Base-by-base conservation (phyloP, 2,113 vertebrate genomes). In the Ammodytes marinus region DNA sequence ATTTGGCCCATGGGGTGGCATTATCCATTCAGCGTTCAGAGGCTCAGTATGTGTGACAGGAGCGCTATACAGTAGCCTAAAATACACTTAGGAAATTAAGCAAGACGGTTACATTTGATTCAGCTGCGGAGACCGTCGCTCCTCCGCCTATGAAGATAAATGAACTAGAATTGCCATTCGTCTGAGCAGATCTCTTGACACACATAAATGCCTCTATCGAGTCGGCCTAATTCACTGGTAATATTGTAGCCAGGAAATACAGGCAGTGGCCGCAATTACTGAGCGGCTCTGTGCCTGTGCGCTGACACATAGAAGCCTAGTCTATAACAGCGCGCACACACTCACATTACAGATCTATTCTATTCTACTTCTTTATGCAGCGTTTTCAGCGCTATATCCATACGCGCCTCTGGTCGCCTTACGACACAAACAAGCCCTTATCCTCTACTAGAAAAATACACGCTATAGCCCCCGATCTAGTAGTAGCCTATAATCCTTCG, bases 321-420 rank as follows among this genome's bases (percentile, higher is more conserved):
- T 35, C 61, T 49, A 35, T 4, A 19, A 35, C 64, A 54, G 35
- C 52, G 72, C 80, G 6, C 83, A 8, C 55, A 57, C 74, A 27
- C 27, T 27, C 27, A 27, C 27, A 27, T 27, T 27, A 14, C 79
- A 77, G 85, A 40, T 86, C 81, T 46, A 61, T 77, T 70, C 74
- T 27, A 27, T 27, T 42, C 63, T 70, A 65, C 79, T 71, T 78
- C 86, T 83, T 90, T 87, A 91, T 82, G 88, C 92, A 92, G 90
- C 89, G 77, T 89, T 91, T 89, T 88, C 76, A 75, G 69, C 86
- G 80, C 81, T 69, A 42, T 53, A 61, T 89, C 86, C 84, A 83
- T 80, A 86, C 68, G 82, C 75, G 79, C 77, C 84, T 77, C 49
- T 58, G 71, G 49, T 84, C 82, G 59, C 69, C 65, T 69, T 46